These are phyloP conservation scores for Colius striatus DNA, from an alignment of 2,113 vertebrate genomes.

Conservation along the genomic window DNA sequence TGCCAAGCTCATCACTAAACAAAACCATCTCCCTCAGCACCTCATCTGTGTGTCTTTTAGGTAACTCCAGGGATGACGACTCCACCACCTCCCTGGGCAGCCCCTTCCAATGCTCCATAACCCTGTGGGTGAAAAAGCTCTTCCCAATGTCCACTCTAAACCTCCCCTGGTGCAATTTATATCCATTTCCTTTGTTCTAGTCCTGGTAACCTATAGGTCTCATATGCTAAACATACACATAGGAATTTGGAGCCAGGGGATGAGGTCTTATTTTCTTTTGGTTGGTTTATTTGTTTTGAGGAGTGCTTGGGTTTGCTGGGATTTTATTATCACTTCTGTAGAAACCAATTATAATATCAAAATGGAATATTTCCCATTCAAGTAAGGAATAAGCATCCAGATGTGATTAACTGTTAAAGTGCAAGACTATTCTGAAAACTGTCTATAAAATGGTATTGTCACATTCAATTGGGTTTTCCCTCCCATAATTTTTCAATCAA, in stretches of 20 bases:
- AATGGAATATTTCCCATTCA: conserved; percentile 41
- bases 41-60: too few relatives aligned
- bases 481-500: conserved; percentile 28
- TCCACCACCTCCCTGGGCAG: too few relatives aligned
- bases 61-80: too few relatives aligned
- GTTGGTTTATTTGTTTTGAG: neutral
- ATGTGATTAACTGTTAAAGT: conserved; percentile 3
- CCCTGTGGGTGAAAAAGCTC: too few relatives aligned
- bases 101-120: too few relatives aligned
- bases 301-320: neutral
- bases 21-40: too few relatives aligned
- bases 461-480: neutral
- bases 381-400: conserved; percentile 4
- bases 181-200: neutral
- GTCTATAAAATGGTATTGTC: neutral
- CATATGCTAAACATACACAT: neutral
- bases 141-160: too few relatives aligned
- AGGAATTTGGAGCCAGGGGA: neutral
- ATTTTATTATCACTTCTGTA: conserved; percentile 24
- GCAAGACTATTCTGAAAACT: neutral
- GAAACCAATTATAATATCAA: conserved; percentile 29
- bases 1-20: too few relatives aligned
- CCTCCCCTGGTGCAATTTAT: too few relatives aligned
- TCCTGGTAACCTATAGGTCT: neutral
- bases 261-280: too few relatives aligned